Conservation (phyloP, 1,140 invertebrate species). For the Drosophila gunungcola region DNA sequence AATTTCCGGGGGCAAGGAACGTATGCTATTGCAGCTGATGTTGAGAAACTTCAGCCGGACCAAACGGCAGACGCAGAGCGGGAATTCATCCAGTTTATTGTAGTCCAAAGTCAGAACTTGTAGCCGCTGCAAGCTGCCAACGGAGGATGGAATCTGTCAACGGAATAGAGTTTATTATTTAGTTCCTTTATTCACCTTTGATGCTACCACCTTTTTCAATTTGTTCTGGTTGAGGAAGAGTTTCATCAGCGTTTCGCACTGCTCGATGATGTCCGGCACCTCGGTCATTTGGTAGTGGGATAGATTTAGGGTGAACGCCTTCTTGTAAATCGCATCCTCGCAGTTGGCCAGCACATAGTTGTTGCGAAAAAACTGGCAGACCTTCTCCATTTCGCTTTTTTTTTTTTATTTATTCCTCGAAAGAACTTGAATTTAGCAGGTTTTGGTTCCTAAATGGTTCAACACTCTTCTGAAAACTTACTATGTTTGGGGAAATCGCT, state of each 20-base stretch:
- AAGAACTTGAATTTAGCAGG: conserved; percentile 15
- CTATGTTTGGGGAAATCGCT: conserved; percentile 10
- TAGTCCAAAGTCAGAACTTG: conserved; percentile 87
- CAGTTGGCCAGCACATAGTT: conserved; percentile 87
- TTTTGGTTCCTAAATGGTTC: neutral
- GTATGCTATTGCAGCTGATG: conserved; percentile 92
- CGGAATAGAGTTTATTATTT: neutral
- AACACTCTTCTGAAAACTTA: conserved; percentile 23
- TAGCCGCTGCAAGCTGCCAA: conserved; percentile 76
- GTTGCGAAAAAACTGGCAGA: conserved; percentile 87
- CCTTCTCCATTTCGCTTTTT: conserved; percentile 55
- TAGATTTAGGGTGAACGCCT: conserved; percentile 86
- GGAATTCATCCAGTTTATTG: conserved; percentile 89
- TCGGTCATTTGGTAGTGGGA: conserved; percentile 87
- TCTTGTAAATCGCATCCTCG: conserved; percentile 86
- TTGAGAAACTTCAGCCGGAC: conserved; percentile 91
- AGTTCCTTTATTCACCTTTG: too few species aligned
- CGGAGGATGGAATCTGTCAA: conserved; percentile 66
- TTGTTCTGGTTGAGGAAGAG: conserved; percentile 87
- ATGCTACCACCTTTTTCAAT: conserved; percentile 84
- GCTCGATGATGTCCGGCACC: conserved; percentile 86
- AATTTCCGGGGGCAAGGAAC: conserved; percentile 88
- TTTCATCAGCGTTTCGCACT: conserved; percentile 86
- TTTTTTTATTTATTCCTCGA: neutral
- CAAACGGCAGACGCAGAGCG: conserved; percentile 86